phyloP scores from a whole-genome alignment of 2,797 vertebrate species.

The Lacerta viridis region DNA sequence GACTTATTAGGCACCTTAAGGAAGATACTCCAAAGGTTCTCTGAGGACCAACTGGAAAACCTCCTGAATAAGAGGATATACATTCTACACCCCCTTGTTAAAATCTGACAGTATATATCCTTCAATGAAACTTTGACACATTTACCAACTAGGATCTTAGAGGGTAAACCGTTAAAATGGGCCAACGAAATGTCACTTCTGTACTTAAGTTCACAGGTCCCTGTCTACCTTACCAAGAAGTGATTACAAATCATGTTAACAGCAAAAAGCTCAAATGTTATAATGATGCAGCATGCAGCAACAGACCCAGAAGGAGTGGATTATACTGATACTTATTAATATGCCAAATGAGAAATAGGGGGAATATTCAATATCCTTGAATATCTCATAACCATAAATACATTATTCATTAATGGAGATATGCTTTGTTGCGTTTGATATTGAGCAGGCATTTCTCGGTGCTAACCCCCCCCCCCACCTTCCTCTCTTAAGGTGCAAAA shows the following conservation, averaged over 20 bases:
- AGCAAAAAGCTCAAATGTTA: background rate
- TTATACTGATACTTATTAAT: background rate
- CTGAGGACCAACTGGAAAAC: no score
- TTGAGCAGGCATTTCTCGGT: background rate
- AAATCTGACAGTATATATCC: no score
- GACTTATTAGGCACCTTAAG: no score
- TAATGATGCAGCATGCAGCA: background rate
- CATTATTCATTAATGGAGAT: constrained; percentile 3
- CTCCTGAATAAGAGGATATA: no score
- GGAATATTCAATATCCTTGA: background rate
- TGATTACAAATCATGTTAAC: background rate
- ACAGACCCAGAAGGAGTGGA: background rate
- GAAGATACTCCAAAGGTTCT: no score
- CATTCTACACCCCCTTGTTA: no score
- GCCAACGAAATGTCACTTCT: no score
- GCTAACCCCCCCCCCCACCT: background rate
- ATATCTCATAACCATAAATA: constrained; percentile 3
- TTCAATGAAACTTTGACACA: no score
- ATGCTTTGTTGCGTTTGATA: background rate
- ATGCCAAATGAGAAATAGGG: background rate
- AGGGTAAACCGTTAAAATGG: no score
- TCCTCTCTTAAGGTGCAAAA: background rate
- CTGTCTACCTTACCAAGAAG: background rate
- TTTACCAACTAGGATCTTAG: no score
- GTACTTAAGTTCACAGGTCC: no score